Base-by-base conservation (phyloP, 2,888 invertebrate genomes). In the Pycnomerus fuliginosus region DNA sequence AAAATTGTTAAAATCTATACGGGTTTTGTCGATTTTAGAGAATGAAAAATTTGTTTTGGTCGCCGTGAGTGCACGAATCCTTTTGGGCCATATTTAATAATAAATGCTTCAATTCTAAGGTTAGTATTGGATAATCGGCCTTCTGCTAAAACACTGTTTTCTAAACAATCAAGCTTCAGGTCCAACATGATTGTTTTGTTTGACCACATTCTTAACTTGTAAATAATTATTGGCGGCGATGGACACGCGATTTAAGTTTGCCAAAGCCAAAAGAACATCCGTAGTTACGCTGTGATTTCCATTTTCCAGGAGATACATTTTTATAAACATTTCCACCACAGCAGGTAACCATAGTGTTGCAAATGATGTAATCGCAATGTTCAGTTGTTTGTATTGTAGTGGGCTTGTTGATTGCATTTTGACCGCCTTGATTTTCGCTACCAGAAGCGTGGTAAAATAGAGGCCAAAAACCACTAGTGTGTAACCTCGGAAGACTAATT, bases 281-380 rank as follows among this genome's bases (percentile, higher is more conserved):
- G 64, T 58, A 4, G 62, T 23, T 11, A 65, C 15, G 44, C 54
- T 60, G 13, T 65, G 54, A 20, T 47, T 47, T 16, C 39, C 41
- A 23, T 60, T 44, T 23, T 63, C 41, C 4, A 54, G 47, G 23
- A 71, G 49, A 54, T 62, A 68, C n/a, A 55, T 60, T 44, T 67
- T 57, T 14, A 50, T 48, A 51, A 67, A 60, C 39, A 64, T 38
- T 45, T 70, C 68, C 12, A 66, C 30, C 17, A 68, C 52, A 32
- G 58, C 58, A n/a, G 70, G 69, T 44, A 69, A 48, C 71, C 71
- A 71, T 27, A 67, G 44, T 13, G 55, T 29, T n/a, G 52, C 50
- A 39, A 67, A 67, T 13, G 49, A 48, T n/a, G 56, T 39, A 7
- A 64, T 38, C 24, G 52, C 55, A 15, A 57, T 39, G 14, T 59